Evolutionary conservation across 2,888 invertebrate genomes (phyloP), one percentile per base, ranked within the genome.

Genomic region (Latheticus oryzae): DNA sequence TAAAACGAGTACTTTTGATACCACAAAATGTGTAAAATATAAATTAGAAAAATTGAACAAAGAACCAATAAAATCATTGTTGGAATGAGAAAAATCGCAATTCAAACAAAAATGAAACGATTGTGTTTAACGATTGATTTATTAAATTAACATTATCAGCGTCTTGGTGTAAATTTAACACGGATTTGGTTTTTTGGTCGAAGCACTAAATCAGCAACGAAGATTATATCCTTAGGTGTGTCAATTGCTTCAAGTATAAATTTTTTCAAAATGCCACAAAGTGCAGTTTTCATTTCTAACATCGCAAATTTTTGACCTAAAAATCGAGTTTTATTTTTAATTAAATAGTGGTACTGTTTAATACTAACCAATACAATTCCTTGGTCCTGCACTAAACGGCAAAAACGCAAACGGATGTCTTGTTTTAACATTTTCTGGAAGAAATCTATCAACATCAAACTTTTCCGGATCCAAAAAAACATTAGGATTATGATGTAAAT

Each of bases 251-350:
- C 67, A 17, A 88, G 63, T 8, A 67, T 76, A 70, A 82, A 87
- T 58, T 80, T 79, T 7, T 81, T 74, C 12, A 85, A 68, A 7
- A 87, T 77, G n/a, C 80, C 79, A 9, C 82, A 80, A 15, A 88
- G 68, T 1, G 85, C 70, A 56, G 83, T 80, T 71, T 83, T 83
- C 8, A 87, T 82, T 71, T 88, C 87, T 23, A 85, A 70, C 73
- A 85, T 82, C 0, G 87, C 87, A 66, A 85, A 88, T 61, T 84
- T 82, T 74, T 87, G 84, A 9, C 88, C 87, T 15, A 38, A n/a
- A 17, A 38, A 3, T 11, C 9, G 5, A 24, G 24, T 24, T 8
- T 5, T 2, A 30, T n/a, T n/a, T n/a, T n/a, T n/a, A n/a, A n/a
- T n/a, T n/a, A n/a, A n/a, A n/a, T n/a, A n/a, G n/a, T n/a, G n/a